These are phyloP conservation scores for Neuroterus valhalla DNA, from an alignment of 1,140 invertebrate species.

Conservation along the genomic window DNA sequence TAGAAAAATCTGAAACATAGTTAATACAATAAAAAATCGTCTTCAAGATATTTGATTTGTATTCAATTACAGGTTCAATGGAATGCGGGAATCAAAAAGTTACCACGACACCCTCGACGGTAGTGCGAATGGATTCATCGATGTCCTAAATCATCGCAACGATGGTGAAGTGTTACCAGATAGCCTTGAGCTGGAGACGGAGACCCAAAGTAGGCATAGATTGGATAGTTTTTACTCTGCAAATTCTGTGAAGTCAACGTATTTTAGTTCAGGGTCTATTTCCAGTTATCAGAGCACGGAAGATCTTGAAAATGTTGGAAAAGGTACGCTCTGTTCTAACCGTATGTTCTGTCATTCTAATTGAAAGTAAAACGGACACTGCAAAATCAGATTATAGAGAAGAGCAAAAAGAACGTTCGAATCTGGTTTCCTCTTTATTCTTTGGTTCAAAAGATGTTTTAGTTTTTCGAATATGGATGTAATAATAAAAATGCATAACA, in stretches of 20 bases:
- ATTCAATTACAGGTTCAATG: conserved; percentile 41
- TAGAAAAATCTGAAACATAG: too few relatives aligned
- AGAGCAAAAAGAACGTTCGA: too few relatives aligned
- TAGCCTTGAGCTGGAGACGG: conserved; percentile 68
- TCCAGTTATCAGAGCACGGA: conserved; percentile 78
- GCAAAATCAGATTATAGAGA: too few relatives aligned
- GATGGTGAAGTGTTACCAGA: conserved; percentile 65
- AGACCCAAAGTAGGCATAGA: conserved; percentile 74
- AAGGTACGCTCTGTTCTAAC: too few relatives aligned
- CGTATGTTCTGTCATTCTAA: too few relatives aligned
- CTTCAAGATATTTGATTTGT: background rate
- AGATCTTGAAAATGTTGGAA: conserved; percentile 55
- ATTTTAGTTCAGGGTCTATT: conserved; percentile 82
- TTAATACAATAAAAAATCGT: background rate
- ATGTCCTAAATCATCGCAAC: conserved; percentile 44
- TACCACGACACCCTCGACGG: conserved; percentile 65
- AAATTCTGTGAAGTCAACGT: conserved; percentile 83
- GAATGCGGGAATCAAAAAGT: conserved; percentile 63
- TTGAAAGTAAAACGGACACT: too few relatives aligned
- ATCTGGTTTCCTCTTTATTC: too few relatives aligned
- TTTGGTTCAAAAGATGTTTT: too few relatives aligned
- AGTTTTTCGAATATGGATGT: too few relatives aligned
- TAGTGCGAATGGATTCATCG: conserved; percentile 53
- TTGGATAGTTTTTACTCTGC: conserved; percentile 88
- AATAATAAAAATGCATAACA: too few relatives aligned